Conservation (phyloP, 2,113 vertebrate species). For the Lamprologus speciosus region DNA sequence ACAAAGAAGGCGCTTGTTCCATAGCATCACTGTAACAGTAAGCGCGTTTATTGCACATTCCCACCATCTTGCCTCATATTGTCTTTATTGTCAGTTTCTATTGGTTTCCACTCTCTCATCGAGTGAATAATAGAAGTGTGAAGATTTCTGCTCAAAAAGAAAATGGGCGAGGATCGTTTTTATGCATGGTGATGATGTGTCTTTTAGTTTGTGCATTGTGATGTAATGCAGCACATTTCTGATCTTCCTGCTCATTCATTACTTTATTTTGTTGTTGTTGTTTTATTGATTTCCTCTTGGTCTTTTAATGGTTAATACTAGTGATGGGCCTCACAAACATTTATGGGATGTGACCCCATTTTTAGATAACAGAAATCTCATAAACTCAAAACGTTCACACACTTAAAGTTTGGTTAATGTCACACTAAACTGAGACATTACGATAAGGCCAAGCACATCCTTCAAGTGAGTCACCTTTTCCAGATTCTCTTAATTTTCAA, state of each 20-base stretch:
- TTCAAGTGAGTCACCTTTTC: background rate
- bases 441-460: background rate
- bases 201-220: background rate
- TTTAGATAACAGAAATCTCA: background rate
- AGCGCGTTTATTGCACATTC: conserved; percentile 15
- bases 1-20: background rate
- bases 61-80: background rate
- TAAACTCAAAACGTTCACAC: background rate
- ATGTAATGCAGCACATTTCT: background rate
- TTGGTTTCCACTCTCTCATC: conserved; percentile 23
- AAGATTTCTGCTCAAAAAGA: background rate
- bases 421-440: background rate
- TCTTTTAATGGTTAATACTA: background rate
- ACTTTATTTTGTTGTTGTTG: background rate
- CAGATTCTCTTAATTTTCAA: background rate
- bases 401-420: background rate
- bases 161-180: background rate
- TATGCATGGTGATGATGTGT: background rate
- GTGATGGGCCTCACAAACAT: background rate
- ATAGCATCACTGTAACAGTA: conserved; percentile 18
- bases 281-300: background rate
- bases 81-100: background rate
- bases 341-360: background rate
- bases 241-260: background rate
- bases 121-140: background rate